Base-by-base conservation (phyloP, 2,888 invertebrate genomes). In the Lithophane socia region DNA sequence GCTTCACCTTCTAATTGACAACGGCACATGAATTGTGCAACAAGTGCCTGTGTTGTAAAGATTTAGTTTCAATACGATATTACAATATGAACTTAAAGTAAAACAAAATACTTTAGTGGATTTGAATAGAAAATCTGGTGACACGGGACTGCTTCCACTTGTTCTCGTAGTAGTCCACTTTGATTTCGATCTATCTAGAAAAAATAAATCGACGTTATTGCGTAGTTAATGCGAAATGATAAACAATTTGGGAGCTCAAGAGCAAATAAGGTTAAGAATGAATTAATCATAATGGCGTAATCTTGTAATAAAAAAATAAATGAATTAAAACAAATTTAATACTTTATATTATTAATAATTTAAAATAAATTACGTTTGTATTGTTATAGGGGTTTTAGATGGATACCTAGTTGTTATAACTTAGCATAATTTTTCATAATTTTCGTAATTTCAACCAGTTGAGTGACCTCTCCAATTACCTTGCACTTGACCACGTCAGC, bases 1-100 rank as follows among this genome's bases (percentile, higher is more conserved):
- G 73, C 16, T 68, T 68, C 64, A 52, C 60, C 64, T 66, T 68
- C 54, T 74, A 67, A 83, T 60, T 77, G 58, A 64, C 60, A 47
- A 49, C 49, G 37, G 29, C 13, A 18, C 42, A 56, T 80, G 42
- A 77, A 67, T 54, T 49, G n/a, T 60, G 56, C 56, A 58, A 52
- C 49, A 47, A 56, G 16, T 44, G 24, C 37, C 52, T 9, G 56
- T 37, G 56, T 65, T 65, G 13, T n/a, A 42, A 18, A 56, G n/a
- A 21, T 44, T 49, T 29, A n/a, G 18, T 42, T 79, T 47, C 0
- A 21, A 47, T 24, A 24, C 44, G 37, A 24, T 56, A 52, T 56
- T 56, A 52, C 37, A 21, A 37, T 18, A 44, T 42, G 44, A 49
- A 65, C 24, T 58, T 42, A 3, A 47, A 56, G 5, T 65, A 9